These are phyloP conservation scores for Homarus americanus DNA, from an alignment of 1,140 invertebrate genomes.

Conservation along the genomic window DNA sequence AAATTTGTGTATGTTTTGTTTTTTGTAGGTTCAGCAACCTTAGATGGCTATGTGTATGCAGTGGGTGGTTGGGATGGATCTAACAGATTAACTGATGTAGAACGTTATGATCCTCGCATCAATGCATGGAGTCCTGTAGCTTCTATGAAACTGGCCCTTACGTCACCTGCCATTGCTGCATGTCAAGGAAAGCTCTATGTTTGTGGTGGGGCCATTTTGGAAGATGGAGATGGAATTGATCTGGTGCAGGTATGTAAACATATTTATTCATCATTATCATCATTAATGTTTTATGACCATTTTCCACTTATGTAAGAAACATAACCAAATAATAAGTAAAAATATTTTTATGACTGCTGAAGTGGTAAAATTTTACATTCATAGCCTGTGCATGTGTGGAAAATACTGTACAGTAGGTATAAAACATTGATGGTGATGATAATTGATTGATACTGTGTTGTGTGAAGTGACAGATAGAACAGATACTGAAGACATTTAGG, in stretches of 20 bases:
- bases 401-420: no score
- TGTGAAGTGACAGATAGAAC: no score
- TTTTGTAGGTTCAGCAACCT: constrained; percentile 82
- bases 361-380: no score
- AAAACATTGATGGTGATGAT: no score
- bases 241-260: constrained; percentile 76
- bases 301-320: no score
- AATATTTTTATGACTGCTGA: no score
- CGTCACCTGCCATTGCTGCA: constrained; percentile 80
- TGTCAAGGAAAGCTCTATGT: constrained; percentile 80
- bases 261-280: background rate
- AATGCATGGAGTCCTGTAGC: constrained; percentile 81
- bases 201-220: constrained; percentile 79
- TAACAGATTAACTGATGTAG: constrained; percentile 88
- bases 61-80: constrained; percentile 91
- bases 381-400: no score
- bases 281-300: no score
- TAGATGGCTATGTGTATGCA: constrained; percentile 85
- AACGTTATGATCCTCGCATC: constrained; percentile 84
- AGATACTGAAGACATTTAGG: no score
- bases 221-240: constrained; percentile 80
- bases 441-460: no score
- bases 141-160: constrained; percentile 82
- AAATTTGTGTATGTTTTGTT: background rate
- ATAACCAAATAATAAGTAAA: no score